These are phyloP conservation scores for Synergus itoensis DNA, from an alignment of 2,888 invertebrate species.

Conservation along the genomic window DNA sequence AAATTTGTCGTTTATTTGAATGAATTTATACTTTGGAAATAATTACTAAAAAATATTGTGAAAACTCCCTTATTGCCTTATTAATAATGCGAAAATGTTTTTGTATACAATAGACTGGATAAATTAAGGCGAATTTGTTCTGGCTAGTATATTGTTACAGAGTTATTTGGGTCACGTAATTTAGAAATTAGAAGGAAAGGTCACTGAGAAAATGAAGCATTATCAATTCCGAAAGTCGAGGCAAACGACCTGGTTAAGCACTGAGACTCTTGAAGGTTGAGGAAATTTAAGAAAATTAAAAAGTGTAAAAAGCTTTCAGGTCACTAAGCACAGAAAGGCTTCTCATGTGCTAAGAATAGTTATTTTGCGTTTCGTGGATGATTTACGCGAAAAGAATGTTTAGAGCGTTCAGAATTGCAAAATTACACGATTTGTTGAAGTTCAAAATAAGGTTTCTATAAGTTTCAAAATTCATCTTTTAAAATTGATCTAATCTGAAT, in stretches of 20 bases:
- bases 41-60: background rate
- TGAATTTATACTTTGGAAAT: background rate
- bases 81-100: background rate
- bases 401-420: no score
- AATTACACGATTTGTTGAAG: no score
- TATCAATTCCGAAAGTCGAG: constrained; percentile 34
- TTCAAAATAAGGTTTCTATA: no score
- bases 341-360: constrained; percentile 15
- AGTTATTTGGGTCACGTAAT: background rate
- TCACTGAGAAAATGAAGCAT: constrained; percentile 39
- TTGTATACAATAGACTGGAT: background rate
- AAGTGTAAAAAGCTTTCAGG: constrained; percentile 11
- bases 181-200: constrained; percentile 30
- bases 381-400: background rate
- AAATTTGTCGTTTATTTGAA: background rate
- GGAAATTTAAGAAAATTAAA: constrained; percentile 17
- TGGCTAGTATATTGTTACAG: background rate
- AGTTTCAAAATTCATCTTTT: no score
- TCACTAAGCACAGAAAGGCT: constrained; percentile 13
- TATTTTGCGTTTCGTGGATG: constrained; percentile 31
- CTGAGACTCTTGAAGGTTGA: constrained; percentile 15
- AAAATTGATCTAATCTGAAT: no score
- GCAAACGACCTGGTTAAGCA: constrained; percentile 34
- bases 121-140: background rate
- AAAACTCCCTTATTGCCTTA: background rate